phyloP scores from a whole-genome alignment of 35 echinoderm and acorn worm species.

The Ophiothrix spiculata region DNA sequence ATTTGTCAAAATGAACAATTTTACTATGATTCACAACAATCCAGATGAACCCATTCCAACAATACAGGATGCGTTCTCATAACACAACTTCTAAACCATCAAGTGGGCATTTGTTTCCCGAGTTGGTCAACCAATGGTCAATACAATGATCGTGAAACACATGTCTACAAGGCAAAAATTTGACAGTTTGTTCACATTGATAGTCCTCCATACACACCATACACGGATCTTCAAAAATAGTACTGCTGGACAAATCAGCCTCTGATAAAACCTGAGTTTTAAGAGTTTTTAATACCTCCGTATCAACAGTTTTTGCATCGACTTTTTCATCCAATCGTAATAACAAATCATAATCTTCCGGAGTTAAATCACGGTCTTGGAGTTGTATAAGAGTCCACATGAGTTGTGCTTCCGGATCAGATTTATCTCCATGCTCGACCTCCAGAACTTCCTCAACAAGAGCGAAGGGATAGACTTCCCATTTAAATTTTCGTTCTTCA shows the following conservation, averaged over 20 bases:
- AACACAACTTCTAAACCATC: conserved; percentile 53
- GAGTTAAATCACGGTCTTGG: conserved; percentile 73
- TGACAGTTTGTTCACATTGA: conserved; percentile 38
- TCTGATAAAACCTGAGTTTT: conserved; percentile 9
- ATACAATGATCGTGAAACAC: conserved; percentile 62
- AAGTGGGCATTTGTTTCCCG: conserved; percentile 52
- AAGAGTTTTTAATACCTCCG: conserved; percentile 29
- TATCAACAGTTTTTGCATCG: conserved; percentile 57
- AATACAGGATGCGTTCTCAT: too few species aligned
- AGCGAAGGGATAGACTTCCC: background rate
- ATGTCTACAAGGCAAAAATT: conserved; percentile 64
- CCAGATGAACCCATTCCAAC: too few species aligned
- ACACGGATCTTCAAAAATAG: conserved; percentile 23
- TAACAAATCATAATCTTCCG: conserved; percentile 87
- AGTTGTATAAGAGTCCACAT: conserved; percentile 49
- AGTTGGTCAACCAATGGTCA: conserved; percentile 58
- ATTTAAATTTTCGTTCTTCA: background rate
- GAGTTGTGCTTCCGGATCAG: conserved; percentile 31
- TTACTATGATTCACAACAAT: too few species aligned
- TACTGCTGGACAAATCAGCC: background rate
- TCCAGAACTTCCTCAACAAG: conserved; percentile 41
- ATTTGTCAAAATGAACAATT: too few species aligned
- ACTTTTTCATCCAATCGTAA: conserved; percentile 67
- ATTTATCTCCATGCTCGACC: background rate
- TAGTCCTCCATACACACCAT: conserved; percentile 78